Percentiles rank a stretch among this genome's conserved stretches.
Evolutionary conservation across 1,140 invertebrate species (phyloP).

Genomic region (Calephelis nemesis): DNA sequence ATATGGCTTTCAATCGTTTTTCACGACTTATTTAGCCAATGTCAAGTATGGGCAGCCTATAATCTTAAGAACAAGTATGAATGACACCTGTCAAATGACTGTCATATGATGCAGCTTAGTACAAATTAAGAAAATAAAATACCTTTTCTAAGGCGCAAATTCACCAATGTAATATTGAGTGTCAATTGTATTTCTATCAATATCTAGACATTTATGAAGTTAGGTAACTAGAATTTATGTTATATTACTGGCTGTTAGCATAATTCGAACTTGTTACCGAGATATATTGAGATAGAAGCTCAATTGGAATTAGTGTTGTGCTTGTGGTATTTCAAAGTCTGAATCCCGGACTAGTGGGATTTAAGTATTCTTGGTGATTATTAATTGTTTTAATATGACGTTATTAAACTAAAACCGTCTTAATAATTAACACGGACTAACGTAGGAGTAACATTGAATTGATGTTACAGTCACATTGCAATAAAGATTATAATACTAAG

Average conservation of each 20-base stretch:
- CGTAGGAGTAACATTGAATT: no score
- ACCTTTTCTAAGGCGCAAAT: background rate
- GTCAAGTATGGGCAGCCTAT: no score
- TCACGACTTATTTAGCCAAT: no score
- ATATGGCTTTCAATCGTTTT: no score
- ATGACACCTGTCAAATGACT: background rate
- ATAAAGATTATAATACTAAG: no score
- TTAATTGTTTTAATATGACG: background rate
- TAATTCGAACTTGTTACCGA: conserved; percentile 13
- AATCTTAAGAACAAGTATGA: no score
- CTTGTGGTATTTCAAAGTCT: background rate
- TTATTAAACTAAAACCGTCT: background rate
- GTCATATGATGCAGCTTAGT: background rate
- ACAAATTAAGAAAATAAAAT: background rate
- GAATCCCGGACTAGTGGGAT: background rate
- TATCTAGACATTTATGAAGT: conserved; percentile 11
- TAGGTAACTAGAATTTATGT: conserved; percentile 12
- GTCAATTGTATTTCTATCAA: conserved; percentile 15
- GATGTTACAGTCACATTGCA: no score
- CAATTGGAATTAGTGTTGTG: conserved; percentile 15
- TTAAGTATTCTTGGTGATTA: background rate
- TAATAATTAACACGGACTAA: no score
- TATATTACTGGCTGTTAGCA: conserved; percentile 12
- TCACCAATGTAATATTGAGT: conserved; percentile 3
- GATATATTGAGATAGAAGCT: conserved; percentile 16